These are phyloP conservation scores for Terebella lapidaria DNA, from an alignment of 2,888 invertebrate genomes.

Conservation along the genomic window DNA sequence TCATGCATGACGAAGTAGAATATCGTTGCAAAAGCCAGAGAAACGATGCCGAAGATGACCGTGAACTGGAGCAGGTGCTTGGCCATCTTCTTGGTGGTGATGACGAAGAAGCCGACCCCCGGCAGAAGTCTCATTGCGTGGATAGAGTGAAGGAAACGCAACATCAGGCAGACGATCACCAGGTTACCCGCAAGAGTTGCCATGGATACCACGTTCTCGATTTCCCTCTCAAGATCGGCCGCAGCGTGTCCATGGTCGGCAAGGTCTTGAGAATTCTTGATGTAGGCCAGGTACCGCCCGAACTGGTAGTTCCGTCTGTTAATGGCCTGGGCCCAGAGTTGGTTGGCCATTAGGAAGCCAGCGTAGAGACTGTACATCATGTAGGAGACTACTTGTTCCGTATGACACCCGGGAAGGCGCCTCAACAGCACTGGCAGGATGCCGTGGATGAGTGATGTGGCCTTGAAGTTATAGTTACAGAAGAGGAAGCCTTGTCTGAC, in stretches of 20 bases:
- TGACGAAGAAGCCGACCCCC: too few species aligned
- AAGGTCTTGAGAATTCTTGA: too few species aligned
- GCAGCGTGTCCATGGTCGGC: background rate
- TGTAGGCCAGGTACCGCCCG: too few species aligned
- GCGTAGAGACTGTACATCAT: background rate
- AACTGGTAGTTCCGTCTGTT: background rate
- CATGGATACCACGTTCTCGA: background rate
- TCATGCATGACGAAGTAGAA: background rate
- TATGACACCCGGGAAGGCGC: background rate
- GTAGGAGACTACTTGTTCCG: background rate
- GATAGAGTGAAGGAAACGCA: background rate
- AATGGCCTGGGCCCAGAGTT: background rate
- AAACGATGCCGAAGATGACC: background rate
- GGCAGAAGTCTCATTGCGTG: conserved; percentile 1
- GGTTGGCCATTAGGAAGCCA: background rate
- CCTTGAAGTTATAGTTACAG: too few species aligned
- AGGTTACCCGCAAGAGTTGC: background rate
- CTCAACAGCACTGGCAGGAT: background rate
- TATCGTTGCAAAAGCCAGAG: background rate
- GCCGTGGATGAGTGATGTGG: background rate
- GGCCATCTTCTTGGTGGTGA: too few species aligned
- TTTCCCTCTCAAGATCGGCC: background rate
- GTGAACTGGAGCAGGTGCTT: background rate
- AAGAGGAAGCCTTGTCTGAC: too few species aligned
- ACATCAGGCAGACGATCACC: background rate